Evolutionary conservation across 92 coral and sea anemone species (phyloP), one percentile per base, ranked within the genome.

Genomic region (Phenganax subtilis): DNA sequence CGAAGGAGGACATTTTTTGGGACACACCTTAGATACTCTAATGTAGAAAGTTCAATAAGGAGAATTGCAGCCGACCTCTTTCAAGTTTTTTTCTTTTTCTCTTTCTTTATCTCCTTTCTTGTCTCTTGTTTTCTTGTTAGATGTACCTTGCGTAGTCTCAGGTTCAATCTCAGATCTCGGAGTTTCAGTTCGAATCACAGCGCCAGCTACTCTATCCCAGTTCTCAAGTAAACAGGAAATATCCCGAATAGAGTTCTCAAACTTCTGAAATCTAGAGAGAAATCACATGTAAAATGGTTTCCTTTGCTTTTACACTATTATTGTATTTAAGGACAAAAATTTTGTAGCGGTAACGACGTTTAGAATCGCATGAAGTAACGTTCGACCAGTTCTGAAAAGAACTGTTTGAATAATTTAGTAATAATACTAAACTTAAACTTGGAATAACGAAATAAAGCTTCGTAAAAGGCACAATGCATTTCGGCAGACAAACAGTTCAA

Each of bases 181-280:
- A 6, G 97, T 90, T 10, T 96, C 97, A 10, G 90, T 84, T 44
- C 99, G 91, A 15, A 83, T 85, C 61, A 92, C 84, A 11, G 86
- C 89, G 1, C 99, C 99, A 9, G 96, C 89, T 28, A 90, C 79
- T 55, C 99, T 91, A 82, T 96, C 99, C 99, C 99, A 96, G 89
- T 84, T 87, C 75, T 96, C 94, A 47, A 96, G 87, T 60, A 92
- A 75, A 80, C 80, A 82, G 55, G 93, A 97, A 25, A 96, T 87
- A 59, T 96, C 99, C 67, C 99, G 99, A 53, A 91, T 89, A 72
- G 96, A 88, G 53, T 88, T 54, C 89, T 96, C 99, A 65, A 90
- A 96, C 58, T 83, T 62, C 28, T 59, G 82, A 72, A 96, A 96
- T 90, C 99, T 96, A 44, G 6, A 51, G 16, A 60, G 3, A 72